Evolutionary conservation across 30 jellyfish, hydroid and myxozoan species (phyloP), one percentile per base, ranked within the genome.

Genomic region (Turritopsis dohrnii): DNA sequence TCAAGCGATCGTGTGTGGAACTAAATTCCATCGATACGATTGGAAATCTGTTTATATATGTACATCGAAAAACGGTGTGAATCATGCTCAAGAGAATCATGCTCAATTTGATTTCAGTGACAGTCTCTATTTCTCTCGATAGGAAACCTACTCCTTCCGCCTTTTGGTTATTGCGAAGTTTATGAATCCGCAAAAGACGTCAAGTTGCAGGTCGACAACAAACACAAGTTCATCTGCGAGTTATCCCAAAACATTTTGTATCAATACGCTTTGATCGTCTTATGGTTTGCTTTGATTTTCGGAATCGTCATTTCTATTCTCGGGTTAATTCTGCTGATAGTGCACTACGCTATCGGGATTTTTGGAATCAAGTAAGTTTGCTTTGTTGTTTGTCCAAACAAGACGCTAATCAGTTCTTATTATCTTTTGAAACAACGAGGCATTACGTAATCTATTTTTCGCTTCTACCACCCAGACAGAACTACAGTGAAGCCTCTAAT

Each of bases 101-200:
- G 60, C 5, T 41, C 60, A 41, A 41, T 41, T 13, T 41, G n/a
- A n/a, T n/a, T n/a, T n/a, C n/a, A n/a, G n/a, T n/a, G n/a, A n/a
- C n/a, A n/a, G n/a, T n/a, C n/a, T n/a, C n/a, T n/a, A n/a, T n/a
- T n/a, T n/a, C n/a, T n/a, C n/a, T n/a, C n/a, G n/a, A n/a, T 54
- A 82, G 89, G 89, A 23, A 82, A 82, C 69, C 41, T 29, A 17
- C 85, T 82, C 26, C 86, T 82, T 8, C 89, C 89, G 23, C 89
- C 89, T 1, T 82, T 82, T 52, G 89, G 89, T 4, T 82, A 82
- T 54, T 82, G 89, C 41, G 89, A 82, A 73, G 76, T 82, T 21
- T 41, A 71, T 41, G 89, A 66, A 71, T 69, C 85, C 23, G 87
- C 89, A 1, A 82, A 82, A 66, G 89, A 82, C 53, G 53, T 66